Percentiles rank a stretch among this genome's conserved stretches.
Conservation (phyloP, 1,140 invertebrate species). For the Microplitis demolitor region DNA sequence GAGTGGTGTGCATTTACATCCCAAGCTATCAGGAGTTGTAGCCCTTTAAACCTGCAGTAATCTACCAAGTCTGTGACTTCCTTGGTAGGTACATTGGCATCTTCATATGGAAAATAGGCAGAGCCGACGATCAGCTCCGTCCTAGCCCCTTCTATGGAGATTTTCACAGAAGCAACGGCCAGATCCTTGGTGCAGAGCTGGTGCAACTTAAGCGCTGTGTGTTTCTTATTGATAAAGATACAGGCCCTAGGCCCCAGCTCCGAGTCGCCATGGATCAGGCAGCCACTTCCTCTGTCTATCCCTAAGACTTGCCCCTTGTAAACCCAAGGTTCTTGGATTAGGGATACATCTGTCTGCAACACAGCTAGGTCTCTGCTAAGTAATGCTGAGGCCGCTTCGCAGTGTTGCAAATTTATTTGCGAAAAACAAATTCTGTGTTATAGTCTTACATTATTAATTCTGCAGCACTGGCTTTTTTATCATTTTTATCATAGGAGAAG, state of each 20-base stretch:
- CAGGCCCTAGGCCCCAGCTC: neutral
- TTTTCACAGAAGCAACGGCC: neutral
- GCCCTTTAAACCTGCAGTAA: neutral
- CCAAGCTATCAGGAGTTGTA: neutral
- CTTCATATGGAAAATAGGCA: too few relatives aligned
- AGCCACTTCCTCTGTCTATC: neutral
- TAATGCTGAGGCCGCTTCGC: neutral
- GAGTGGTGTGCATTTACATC: neutral
- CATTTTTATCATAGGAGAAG: too few relatives aligned
- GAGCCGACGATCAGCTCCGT: neutral
- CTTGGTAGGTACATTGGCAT: neutral
- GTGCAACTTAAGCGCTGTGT: neutral
- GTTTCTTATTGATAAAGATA: neutral
- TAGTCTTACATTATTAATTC: neutral
- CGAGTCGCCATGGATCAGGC: neutral
- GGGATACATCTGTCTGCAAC: too few relatives aligned
- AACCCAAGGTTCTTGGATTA: too few relatives aligned
- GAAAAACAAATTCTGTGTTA: too few relatives aligned
- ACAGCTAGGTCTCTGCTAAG: neutral
- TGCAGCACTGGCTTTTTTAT: neutral
- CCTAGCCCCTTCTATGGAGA: neutral
- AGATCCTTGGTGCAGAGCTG: neutral
- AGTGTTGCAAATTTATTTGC: too few relatives aligned
- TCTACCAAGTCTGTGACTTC: neutral
- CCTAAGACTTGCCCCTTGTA: neutral